These are phyloP conservation scores for Epinephelus coioides DNA, from an alignment of 2,797 vertebrate species.

Conservation along the genomic window DNA sequence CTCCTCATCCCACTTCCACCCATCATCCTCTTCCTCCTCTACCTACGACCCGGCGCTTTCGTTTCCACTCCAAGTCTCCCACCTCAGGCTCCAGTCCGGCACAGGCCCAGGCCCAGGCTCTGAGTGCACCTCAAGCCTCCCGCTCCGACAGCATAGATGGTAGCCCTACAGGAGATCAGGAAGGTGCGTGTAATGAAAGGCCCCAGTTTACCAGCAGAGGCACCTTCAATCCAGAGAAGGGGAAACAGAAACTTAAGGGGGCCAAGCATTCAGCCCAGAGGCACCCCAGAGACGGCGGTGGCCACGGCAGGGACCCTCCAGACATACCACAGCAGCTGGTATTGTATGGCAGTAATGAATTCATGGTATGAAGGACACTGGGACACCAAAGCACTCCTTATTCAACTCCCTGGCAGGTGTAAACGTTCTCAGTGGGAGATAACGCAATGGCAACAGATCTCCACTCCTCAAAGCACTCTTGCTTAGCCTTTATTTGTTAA, in stretches of 20 bases:
- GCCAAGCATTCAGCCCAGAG: slow-evolving; percentile 89
- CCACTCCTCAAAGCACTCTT: slow-evolving; percentile 61
- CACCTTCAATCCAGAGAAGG: slow-evolving; percentile 95
- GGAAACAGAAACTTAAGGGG: slow-evolving; percentile 95
- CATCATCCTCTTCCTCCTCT: slow-evolving; percentile 83
- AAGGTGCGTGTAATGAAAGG: slow-evolving; percentile 81
- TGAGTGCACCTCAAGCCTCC: slow-evolving; percentile 24
- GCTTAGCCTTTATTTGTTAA: slow-evolving; percentile 68
- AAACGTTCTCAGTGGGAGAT: slow-evolving; percentile 45
- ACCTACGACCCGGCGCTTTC: slow-evolving; percentile 88
- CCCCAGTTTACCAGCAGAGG: slow-evolving; percentile 93
- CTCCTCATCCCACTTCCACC: slow-evolving; percentile 89
- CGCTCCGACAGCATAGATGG: slow-evolving; percentile 71
- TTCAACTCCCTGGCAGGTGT: slow-evolving; percentile 48
- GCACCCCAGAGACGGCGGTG: slow-evolving; percentile 84
- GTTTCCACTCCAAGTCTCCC: slow-evolving; percentile 92
- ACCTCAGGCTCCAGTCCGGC: slow-evolving; percentile 47
- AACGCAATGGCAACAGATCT: slow-evolving; percentile 30
- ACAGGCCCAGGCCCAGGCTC: slow-evolving; percentile 35
- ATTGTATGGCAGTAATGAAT: slow-evolving; percentile 94
- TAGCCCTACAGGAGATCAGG: slow-evolving; percentile 67
- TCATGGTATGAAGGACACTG: slow-evolving; percentile 93
- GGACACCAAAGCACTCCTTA: slow-evolving; percentile 60
- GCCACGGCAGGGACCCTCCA: slow-evolving; percentile 86
- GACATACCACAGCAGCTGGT: slow-evolving; percentile 87